Evolutionary conservation across 2,797 vertebrate genomes (phyloP), one percentile per base, ranked within the genome.

Genomic region (Chaetophractus vellerosus): DNA sequence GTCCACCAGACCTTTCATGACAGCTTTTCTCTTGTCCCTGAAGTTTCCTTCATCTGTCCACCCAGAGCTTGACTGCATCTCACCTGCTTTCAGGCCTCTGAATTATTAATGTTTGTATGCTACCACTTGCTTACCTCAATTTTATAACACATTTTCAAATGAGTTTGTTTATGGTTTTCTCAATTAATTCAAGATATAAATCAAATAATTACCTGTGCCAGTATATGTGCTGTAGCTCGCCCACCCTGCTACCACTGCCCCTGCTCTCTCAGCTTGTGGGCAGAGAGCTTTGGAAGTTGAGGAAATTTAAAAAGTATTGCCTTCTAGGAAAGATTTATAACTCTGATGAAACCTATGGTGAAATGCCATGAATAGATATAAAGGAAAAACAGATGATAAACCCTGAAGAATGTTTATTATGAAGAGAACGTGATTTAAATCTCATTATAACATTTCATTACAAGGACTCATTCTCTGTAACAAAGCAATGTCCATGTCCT

Each of bases 151-250:
- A 23, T 90, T 81, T 86, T 79, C 52, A 45, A 15, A 55, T 36
- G 10, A 41, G 41, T 92, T 85, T 24, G 71, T 38, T 82, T 93
- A 57, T 31, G 38, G 16, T 74, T 91, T 88, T 87, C 59, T 85
- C 33, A 81, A 2, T 82, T 74, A 61, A 66, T 41, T 75, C 38
- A 52, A 59, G 6, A 61, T 8, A 38, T 41, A 91, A 88, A 41
- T 81, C 45, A 85, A 66, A 48, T 36, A 36, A 64, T 69, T 74
- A 41, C 52, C 38, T 64, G 3, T 52, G 86, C n/a, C 24, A n/a
- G 87, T 9, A 10, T 38, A 8, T 15, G 1, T 24, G 28, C 50
- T 57, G 12, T 45, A 38, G 12, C 21, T 2, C 24, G 4, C 36
- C 24, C 74, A 16, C n/a, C 45, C 24, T 87, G 26, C 28, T 76